phyloP scores from a whole-genome alignment of 2,888 invertebrate genomes.

The Mantis religiosa region DNA sequence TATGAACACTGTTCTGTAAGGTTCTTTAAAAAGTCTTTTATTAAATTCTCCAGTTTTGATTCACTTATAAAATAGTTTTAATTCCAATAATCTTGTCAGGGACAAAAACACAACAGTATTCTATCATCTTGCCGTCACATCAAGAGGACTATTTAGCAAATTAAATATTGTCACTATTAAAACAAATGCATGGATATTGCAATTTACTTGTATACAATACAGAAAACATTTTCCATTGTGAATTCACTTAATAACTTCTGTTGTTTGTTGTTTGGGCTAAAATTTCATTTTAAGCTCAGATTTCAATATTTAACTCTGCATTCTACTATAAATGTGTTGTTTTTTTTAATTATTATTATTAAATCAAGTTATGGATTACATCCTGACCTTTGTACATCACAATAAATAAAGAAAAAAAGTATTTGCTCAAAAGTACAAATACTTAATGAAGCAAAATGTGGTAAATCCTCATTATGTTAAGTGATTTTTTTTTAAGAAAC shows the following conservation, averaged over 20 bases:
- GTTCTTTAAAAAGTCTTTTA: neutral
- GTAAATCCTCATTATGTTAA: neutral
- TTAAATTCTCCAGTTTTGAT: neutral
- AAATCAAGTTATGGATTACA: neutral
- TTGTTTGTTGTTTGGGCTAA: neutral
- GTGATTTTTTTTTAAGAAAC: neutral
- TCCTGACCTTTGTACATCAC: constrained; percentile 15
- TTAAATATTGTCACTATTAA: neutral
- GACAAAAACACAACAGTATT: constrained; percentile 20
- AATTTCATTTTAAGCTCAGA: neutral
- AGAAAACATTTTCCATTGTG: neutral
- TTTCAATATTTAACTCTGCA: constrained; percentile 6
- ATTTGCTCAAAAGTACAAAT: constrained; percentile 32
- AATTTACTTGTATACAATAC: neutral
- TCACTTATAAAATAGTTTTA: neutral
- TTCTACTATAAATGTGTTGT: neutral
- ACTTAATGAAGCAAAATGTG: constrained; percentile 21
- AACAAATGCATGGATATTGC: constrained; percentile 2
- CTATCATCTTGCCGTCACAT: constrained; percentile 28
- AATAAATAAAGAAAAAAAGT: constrained; percentile 20
- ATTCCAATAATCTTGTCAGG: neutral
- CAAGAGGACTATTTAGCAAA: constrained; percentile 11
- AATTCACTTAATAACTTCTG: neutral
- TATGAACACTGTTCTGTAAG: neutral
- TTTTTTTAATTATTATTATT: neutral